Evolutionary conservation across 2,888 invertebrate species (phyloP), one percentile per base, ranked within the genome.

Genomic region (Heliconius charithonia): DNA sequence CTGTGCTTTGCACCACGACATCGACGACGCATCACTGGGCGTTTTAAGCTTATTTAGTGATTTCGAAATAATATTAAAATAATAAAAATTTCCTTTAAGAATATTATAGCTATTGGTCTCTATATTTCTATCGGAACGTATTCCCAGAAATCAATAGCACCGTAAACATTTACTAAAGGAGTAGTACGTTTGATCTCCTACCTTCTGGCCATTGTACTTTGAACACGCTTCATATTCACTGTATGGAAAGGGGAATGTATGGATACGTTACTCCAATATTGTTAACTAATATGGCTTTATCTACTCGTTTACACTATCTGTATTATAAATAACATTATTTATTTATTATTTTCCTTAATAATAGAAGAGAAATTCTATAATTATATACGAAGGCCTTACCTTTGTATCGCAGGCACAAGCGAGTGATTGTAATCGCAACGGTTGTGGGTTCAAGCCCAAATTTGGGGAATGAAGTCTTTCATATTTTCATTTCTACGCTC

Each of bases 171-270:
- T 71, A 27, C 56, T 1, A 16, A 59, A 25, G n/a, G 13, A 56
- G 56, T 41, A 70, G 45, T 72, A 72, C 72, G 16, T 59, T 59
- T 32, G 72, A 59, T 72, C 56, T 72, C 56, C 16, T 32, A 16
- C 72, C 72, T 32, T 29, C 59, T 56, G 32, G 71, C 71, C 37
- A 72, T 32, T 56, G 59, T 72, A n/a, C 59, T 72, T 37, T n/a
- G 59, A 72, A 59, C 72, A 72, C 72, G 25, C 32, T 72, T 25
- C 29, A 72, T 32, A 25, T n/a, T 59, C n/a, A 59, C 32, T 59
- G 32, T 59, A 72, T 71, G 27, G 70, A 70, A 51, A 70, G 41
- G 27, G 41, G 13, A 6, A 22, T 51, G 29, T 22, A 19, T 19
- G 32, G 32, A 71, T 41, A 37, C 25, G 25, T 7, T 67, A 67